These are phyloP conservation scores for Rhaphigaster nebulosa DNA, from an alignment of 2,888 invertebrate species.

Conservation along the genomic window DNA sequence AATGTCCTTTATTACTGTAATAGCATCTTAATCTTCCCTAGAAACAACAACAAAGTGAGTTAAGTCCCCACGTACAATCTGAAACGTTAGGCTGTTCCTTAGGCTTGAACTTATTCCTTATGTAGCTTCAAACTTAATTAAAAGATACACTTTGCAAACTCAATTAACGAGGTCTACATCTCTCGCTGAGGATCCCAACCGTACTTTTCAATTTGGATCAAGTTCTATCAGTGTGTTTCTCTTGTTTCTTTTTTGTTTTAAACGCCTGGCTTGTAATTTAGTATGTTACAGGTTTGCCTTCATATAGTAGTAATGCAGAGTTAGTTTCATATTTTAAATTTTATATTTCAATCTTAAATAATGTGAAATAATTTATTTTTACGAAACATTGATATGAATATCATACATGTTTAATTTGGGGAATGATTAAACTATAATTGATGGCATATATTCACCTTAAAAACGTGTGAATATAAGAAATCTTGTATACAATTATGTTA, in stretches of 20 bases:
- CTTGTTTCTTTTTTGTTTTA: background rate
- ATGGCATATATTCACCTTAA: too few species aligned
- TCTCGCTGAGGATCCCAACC: background rate
- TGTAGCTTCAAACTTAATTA: conserved; percentile 18
- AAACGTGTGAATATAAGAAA: too few species aligned
- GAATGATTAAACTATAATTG: too few species aligned
- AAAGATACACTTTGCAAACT: conserved; percentile 23
- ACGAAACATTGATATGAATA: too few species aligned
- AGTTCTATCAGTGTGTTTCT: background rate
- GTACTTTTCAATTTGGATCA: conserved; percentile 10
- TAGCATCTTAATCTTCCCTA: background rate
- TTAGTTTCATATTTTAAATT: too few species aligned
- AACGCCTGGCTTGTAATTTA: background rate
- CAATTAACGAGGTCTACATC: background rate
- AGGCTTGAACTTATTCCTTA: background rate
- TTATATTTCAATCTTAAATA: too few species aligned
- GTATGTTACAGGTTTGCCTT: background rate
- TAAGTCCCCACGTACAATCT: background rate
- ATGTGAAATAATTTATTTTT: too few species aligned
- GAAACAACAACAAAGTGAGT: background rate
- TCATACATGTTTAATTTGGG: too few species aligned
- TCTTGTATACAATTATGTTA: too few species aligned
- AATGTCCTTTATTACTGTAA: background rate
- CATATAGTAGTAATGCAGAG: background rate
- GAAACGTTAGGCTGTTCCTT: background rate